Conservation (phyloP, 2,797 vertebrate genomes). For the Amblyraja radiata region DNA sequence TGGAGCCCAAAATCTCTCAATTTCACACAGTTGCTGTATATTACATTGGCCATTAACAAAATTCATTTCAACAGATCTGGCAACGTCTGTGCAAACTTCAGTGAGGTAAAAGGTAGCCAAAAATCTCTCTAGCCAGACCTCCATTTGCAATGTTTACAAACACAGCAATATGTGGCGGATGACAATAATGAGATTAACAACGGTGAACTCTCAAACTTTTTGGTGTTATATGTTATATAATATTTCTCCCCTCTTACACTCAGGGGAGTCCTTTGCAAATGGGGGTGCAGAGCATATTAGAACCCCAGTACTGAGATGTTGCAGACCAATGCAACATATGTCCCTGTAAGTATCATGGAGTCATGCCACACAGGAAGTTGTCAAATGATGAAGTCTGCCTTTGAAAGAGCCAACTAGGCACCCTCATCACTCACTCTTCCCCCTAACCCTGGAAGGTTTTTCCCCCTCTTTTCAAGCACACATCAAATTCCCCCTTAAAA, state of each 20-base stretch:
- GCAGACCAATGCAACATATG: background rate
- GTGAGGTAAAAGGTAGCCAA: background rate
- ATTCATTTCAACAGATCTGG: background rate
- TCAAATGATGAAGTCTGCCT: background rate
- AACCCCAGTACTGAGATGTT: background rate
- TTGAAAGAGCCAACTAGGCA: background rate
- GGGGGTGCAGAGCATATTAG: background rate
- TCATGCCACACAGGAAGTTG: background rate
- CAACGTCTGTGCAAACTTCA: background rate
- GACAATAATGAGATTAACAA: background rate
- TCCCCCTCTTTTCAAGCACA: background rate
- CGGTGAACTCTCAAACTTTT: too few species aligned
- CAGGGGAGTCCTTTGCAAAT: background rate
- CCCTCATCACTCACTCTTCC: background rate
- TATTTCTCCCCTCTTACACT: background rate
- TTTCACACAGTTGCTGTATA: constrained; percentile 2
- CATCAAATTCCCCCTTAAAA: background rate
- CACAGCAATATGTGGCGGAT: background rate
- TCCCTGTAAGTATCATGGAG: background rate
- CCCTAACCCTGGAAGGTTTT: background rate
- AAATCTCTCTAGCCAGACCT: constrained; percentile 17
- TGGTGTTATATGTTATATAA: background rate
- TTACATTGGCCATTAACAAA: constrained; percentile 25
- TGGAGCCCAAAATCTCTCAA: constrained; percentile 9
- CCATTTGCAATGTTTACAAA: constrained; percentile 26